phyloP scores from a whole-genome alignment of 2,888 invertebrate genomes.

The Oxytorus armatus region DNA sequence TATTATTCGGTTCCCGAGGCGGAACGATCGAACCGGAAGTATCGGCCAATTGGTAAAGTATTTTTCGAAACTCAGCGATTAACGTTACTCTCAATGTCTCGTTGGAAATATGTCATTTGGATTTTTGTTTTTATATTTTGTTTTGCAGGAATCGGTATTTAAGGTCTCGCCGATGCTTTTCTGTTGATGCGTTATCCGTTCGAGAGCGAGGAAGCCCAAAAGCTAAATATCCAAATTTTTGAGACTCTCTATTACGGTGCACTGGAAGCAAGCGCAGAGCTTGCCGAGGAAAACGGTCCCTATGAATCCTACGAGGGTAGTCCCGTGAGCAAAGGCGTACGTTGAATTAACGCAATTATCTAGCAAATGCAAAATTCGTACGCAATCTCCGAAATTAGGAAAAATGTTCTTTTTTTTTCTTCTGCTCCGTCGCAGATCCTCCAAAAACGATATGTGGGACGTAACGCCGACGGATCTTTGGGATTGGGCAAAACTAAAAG shows the following conservation, averaged over 20 bases:
- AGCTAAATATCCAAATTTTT: constrained; percentile 97
- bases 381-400: no score
- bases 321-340: constrained; percentile 96
- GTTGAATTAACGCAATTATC: no score
- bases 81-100: no score
- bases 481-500: constrained; percentile 94
- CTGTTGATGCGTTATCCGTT: constrained; percentile 97
- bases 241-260: constrained; percentile 99
- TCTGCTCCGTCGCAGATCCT: no score
- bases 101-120: no score
- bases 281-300: constrained; percentile 93
- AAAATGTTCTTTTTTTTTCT: no score
- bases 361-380: no score
- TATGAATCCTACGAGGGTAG: constrained; percentile 97
- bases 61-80: no score
- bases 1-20: constrained; percentile 97
- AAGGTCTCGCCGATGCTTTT: constrained; percentile 98
- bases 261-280: constrained; percentile 97
- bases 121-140: no score
- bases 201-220: constrained; percentile 93
- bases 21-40: constrained; percentile 93
- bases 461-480: constrained; percentile 94
- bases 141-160: constrained; percentile 93
- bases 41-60: constrained; percentile 92
- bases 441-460: constrained; percentile 99